Evolutionary conservation across 2,797 vertebrate species (phyloP), one percentile per base, ranked within the genome.

Genomic region (Phyllotis vaccarum): DNA sequence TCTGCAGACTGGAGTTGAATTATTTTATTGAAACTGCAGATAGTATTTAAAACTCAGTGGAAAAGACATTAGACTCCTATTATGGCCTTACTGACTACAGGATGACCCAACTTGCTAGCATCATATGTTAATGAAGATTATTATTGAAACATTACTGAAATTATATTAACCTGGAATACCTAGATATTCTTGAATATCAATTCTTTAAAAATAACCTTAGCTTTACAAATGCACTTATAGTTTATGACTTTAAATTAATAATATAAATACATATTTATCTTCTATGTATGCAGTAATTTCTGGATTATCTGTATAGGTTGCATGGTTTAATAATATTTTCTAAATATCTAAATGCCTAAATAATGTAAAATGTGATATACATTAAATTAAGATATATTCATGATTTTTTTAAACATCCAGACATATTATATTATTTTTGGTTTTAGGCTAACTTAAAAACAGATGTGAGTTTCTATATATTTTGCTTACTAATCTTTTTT

Each of bases 101-200:
- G n/a, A 14, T 96, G 96, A 95, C 89, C 93, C 97, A 96, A 87
- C 66, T 43, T 94, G 56, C 78, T 96, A 97, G 97, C 93, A 97
- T 96, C 95, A 97, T 91, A 96, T 94, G 97, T 93, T 93, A 97
- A 95, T 96, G 91, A 98, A 98, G 82, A 96, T 87, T 89, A 92
- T 92, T 92, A 94, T 34, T 74, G n/a, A n/a, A 90, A 85, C 93
- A 93, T 97, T 96, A 97, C 37, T 98, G 76, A 96, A 98, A 98
- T 95, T 91, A 96, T 86, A 78, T 97, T 97, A 97, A 98, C 89
- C 76, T 56, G 95, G 90, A 96, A 97, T 82, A 98, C 89, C 96
- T 97, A 97, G 95, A 95, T 89, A 89, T 92, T 95, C 89, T 95
- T 49, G 46, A 49, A 49, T 49, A 49, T 49, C 46, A 49, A 9